Conservation (phyloP, 2,797 vertebrate genomes). For the Silurus lanzhouensis region DNA sequence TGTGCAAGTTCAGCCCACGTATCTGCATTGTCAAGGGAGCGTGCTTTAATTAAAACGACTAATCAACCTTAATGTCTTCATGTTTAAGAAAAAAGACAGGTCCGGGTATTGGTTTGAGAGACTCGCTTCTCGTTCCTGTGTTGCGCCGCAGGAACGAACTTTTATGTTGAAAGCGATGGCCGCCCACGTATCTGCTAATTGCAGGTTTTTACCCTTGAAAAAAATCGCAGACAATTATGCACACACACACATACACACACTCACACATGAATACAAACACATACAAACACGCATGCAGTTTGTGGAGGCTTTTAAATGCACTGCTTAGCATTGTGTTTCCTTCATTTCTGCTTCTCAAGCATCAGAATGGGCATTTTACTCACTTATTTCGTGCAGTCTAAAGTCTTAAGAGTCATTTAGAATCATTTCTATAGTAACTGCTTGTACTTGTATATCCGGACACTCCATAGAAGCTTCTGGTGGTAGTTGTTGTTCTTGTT, state of each 20-base stretch:
- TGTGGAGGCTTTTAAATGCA: conserved; percentile 69
- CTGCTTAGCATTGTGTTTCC: conserved; percentile 62
- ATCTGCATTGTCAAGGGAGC: conserved; percentile 72
- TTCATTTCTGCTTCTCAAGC: no score
- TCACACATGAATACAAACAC: conserved; percentile 58
- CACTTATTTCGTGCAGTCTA: no score
- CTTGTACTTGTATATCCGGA: no score
- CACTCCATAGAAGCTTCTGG: no score
- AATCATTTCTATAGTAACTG: background rate
- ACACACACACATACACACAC: conserved; percentile 32
- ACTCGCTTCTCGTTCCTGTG: conserved; percentile 66
- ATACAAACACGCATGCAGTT: conserved; percentile 42
- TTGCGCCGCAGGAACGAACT: conserved; percentile 74
- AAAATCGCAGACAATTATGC: conserved; percentile 72
- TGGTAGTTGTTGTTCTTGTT: no score
- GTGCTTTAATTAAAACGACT: conserved; percentile 81
- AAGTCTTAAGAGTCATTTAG: no score
- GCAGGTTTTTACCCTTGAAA: conserved; percentile 76
- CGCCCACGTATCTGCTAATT: conserved; percentile 80
- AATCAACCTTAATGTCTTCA: conserved; percentile 80
- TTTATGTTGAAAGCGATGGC: conserved; percentile 72
- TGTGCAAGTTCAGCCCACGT: conserved; percentile 63
- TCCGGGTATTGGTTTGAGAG: conserved; percentile 68
- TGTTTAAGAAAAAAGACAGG: conserved; percentile 73
- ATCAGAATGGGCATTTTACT: no score